Base-by-base conservation (phyloP, 2,797 vertebrate species). In the Pterois miles region DNA sequence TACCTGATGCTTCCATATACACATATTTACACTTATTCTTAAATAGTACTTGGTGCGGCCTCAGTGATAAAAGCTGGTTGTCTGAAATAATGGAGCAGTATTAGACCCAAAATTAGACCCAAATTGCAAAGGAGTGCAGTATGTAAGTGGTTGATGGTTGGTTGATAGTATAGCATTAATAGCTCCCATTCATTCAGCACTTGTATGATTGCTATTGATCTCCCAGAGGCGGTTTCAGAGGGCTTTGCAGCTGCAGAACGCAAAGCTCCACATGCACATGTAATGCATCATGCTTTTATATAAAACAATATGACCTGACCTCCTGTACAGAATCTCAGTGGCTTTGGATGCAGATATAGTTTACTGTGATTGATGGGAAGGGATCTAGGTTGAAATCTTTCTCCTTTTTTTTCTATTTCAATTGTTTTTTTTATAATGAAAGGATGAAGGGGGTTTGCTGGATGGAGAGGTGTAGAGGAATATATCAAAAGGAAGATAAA, bases 131-230 rank as follows among this genome's bases (percentile, higher is more conserved):
- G 67, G 62, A 79, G 53, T 53, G 20, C 46, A 40, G n/a, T 36
- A 38, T 58, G 52, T 76, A 62, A 74, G 62, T 81, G 81, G 56
- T 62, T 65, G 70, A 74, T 57, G n/a, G n/a, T n/a, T n/a, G n/a
- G n/a, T n/a, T n/a, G n/a, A 71, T 46, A 50, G 38, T 59, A 5
- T 71, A 64, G 67, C 43, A 80, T 81, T 70, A 78, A 80, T 73
- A 64, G 74, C 57, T 71, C 65, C 60, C 68, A 54, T 81, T 90
- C 56, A 4, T 85, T 91, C 80, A 84, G 91, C 80, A 85, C 73
- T 63, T 85, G 72, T 18, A 18, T 79, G 78, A 92, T 91, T 89
- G 80, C 75, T 89, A 90, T 86, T 79, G 89, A 92, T 90, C 79
- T 65, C 34, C 73, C 53, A 52, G 53, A 27, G 31, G 57, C 66